Evolutionary conservation across 2,113 vertebrate species (phyloP).

Genomic region (Podilymbus podiceps): DNA sequence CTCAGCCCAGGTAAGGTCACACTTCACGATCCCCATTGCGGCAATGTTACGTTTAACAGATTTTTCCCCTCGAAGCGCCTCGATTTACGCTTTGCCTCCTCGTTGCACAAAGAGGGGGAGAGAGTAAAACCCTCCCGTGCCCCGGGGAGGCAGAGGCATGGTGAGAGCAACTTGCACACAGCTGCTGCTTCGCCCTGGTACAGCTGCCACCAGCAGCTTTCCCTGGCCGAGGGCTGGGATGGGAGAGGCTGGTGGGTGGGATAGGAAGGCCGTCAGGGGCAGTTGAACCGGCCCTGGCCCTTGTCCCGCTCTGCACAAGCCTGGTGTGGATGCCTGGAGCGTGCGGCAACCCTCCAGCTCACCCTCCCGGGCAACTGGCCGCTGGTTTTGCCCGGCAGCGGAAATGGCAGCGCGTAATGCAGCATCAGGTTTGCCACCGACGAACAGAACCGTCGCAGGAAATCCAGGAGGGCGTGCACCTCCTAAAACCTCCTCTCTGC

Average conservation of each 20-base stretch:
- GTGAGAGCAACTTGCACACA: not conserved
- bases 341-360: not conserved
- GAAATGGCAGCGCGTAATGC: fast-evolving
- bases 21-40: not conserved
- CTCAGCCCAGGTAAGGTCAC: conserved; percentile 67
- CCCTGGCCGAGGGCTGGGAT: not conserved
- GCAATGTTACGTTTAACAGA: not conserved
- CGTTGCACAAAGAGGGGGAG: not conserved
- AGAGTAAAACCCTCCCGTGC: not conserved
- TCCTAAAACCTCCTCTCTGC: not conserved
- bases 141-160: not conserved
- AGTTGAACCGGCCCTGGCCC: not conserved
- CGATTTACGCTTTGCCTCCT: not conserved
- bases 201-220: not conserved
- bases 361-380: not conserved
- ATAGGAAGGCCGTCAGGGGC: not conserved
- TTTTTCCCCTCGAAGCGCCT: not conserved
- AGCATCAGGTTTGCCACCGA: not conserved
- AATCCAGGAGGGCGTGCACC: not conserved
- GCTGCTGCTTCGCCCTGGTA: not conserved
- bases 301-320: not conserved
- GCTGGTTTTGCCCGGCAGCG: fast-evolving
- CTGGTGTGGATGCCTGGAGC: not conserved
- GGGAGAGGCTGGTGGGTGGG: not conserved
- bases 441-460: not conserved